A percentile compares a stretch with the other conserved stretches of the same genome.
phyloP scores from a whole-genome alignment of 2,888 invertebrate species.

The Cetonia aurata region DNA sequence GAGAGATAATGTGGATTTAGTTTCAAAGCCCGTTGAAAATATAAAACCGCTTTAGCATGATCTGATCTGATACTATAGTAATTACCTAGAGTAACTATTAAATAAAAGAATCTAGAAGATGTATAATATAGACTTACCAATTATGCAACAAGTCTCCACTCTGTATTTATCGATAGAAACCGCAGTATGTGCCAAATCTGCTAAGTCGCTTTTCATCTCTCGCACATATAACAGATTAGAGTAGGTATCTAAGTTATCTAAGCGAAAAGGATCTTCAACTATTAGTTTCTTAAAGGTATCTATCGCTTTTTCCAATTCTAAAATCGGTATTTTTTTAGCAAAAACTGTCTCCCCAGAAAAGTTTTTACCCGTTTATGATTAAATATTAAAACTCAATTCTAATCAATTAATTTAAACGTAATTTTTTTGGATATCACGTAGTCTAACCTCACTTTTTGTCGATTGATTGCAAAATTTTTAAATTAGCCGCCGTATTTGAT shows the following conservation, averaged over 20 bases:
- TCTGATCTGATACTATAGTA: conserved; percentile 96
- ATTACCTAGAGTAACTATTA: conserved; percentile 77
- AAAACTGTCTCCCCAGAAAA: background rate
- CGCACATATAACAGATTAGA: conserved; percentile 96
- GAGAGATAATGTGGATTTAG: conserved; percentile 94
- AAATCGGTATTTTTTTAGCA: conserved; percentile 54
- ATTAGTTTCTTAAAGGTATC: conserved; percentile 86
- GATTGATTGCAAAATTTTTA: no score
- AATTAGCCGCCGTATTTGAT: background rate
- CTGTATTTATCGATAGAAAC: conserved; percentile 96
- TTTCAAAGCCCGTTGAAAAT: conserved; percentile 94
- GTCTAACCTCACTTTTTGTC: background rate
- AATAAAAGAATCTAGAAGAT: no score
- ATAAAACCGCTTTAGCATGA: conserved; percentile 97
- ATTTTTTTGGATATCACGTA: background rate
- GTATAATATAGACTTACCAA: conserved; percentile 74
- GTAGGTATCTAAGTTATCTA: conserved; percentile 97
- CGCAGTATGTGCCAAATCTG: conserved; percentile 92
- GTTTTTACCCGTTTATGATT: no score
- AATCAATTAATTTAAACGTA: background rate
- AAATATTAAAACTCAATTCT: no score
- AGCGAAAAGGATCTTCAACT: conserved; percentile 89
- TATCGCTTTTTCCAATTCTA: conserved; percentile 92
- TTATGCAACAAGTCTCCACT: conserved; percentile 97
- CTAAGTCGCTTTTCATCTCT: conserved; percentile 91